Conservation (phyloP, 2,888 invertebrate genomes). For the Agonopterix alstromeriana region DNA sequence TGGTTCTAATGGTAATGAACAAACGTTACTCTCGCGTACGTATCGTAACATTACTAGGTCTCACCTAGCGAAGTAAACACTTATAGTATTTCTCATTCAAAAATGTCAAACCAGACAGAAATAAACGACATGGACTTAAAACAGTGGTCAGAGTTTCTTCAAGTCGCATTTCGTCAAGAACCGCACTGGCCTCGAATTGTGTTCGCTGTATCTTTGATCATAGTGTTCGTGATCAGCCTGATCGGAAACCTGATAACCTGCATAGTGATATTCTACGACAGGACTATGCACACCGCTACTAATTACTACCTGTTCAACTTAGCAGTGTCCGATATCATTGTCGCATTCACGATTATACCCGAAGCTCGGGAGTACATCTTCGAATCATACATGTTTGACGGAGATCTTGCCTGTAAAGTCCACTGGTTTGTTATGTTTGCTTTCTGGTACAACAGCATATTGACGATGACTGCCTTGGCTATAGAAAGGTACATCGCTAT, state of each 20-base stretch:
- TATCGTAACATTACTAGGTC: too few species aligned
- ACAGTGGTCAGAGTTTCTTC: slow-evolving; percentile 30
- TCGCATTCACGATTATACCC: slow-evolving; percentile 41
- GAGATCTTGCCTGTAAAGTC: slow-evolving; percentile 28
- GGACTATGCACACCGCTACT: slow-evolving; percentile 54
- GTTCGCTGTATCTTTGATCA: slow-evolving; percentile 17
- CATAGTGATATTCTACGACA: slow-evolving; percentile 52
- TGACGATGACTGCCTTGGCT: slow-evolving; percentile 45
- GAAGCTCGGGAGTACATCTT: slow-evolving; percentile 30
- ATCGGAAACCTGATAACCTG: slow-evolving; percentile 56
- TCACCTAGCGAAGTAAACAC: too few species aligned
- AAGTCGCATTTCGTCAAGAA: slow-evolving; percentile 19
- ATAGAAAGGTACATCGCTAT: slow-evolving; percentile 47
- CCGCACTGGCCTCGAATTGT: slow-evolving; percentile 19
- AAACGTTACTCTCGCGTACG: too few species aligned
- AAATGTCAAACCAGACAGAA: background rate
- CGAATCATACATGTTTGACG: slow-evolving; percentile 13
- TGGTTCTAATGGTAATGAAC: too few species aligned
- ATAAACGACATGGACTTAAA: background rate
- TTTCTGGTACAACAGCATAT: slow-evolving; percentile 45
- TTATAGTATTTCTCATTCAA: too few species aligned
- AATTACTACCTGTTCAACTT: slow-evolving; percentile 58
- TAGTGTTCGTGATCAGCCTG: slow-evolving; percentile 34
- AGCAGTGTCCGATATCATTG: slow-evolving; percentile 51
- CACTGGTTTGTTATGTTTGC: slow-evolving; percentile 36